These are phyloP conservation scores for Blastobasis adustella DNA, from an alignment of 2,888 invertebrate species.

Conservation along the genomic window DNA sequence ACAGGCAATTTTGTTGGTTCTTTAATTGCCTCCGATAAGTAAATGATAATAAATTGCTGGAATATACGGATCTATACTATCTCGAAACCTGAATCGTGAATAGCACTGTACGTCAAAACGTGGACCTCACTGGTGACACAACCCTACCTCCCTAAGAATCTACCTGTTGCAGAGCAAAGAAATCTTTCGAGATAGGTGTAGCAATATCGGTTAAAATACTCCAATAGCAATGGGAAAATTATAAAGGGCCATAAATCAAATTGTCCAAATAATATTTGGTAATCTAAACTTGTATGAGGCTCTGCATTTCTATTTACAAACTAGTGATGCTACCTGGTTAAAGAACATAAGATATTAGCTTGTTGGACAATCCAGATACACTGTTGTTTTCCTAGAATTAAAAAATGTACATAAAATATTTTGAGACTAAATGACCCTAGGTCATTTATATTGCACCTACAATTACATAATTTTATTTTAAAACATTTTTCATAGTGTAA, in stretches of 20 bases:
- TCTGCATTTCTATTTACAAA: slow-evolving; percentile 61
- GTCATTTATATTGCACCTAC: not conserved
- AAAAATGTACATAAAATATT: slow-evolving; percentile 5
- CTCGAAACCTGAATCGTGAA: not conserved
- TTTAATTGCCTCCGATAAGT: too few relatives aligned
- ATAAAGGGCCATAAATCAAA: too few relatives aligned
- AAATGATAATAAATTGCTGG: too few relatives aligned
- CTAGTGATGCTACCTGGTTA: slow-evolving; percentile 21
- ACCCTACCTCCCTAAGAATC: slow-evolving; percentile 16
- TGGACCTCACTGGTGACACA: too few relatives aligned
- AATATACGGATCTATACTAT: not conserved
- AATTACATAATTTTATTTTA: too few relatives aligned
- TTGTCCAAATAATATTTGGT: too few relatives aligned
- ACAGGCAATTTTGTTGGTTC: too few relatives aligned
- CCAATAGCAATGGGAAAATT: too few relatives aligned
- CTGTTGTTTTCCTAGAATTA: slow-evolving; percentile 18
- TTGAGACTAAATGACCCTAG: not conserved
- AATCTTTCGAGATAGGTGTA: too few relatives aligned
- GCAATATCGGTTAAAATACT: too few relatives aligned
- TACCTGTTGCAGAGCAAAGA: slow-evolving; percentile 27
- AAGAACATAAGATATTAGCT: slow-evolving; percentile 3
- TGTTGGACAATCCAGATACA: slow-evolving; percentile 71
- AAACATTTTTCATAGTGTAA: too few relatives aligned
- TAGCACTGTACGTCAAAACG: too few relatives aligned
- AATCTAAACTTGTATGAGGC: slow-evolving; percentile 15